These are phyloP conservation scores for Drosophila ficusphila DNA, from an alignment of 1,140 invertebrate genomes.

Conservation along the genomic window DNA sequence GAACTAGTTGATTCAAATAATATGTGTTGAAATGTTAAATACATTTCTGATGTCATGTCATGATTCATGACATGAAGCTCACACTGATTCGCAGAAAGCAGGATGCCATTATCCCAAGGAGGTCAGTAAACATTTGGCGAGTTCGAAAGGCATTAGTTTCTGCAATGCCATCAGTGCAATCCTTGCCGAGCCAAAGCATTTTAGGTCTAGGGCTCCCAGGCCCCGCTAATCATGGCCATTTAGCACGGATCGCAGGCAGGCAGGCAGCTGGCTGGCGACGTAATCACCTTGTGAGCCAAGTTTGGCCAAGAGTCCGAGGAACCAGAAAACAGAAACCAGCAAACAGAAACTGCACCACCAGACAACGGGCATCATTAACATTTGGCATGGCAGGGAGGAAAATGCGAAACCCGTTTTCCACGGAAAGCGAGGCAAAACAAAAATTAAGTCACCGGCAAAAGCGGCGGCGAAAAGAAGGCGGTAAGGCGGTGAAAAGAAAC, in stretches of 20 bases:
- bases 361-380: conserved; percentile 33
- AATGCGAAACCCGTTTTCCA: conserved; percentile 70
- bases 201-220: conserved; percentile 55
- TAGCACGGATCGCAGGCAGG: background rate
- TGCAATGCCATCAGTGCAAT: too few relatives aligned
- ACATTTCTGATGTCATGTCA: too few relatives aligned
- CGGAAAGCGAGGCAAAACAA: conserved; percentile 46
- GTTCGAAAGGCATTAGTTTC: too few relatives aligned
- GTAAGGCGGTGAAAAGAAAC: too few relatives aligned
- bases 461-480: too few relatives aligned
- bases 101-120: too few relatives aligned
- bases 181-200: too few relatives aligned
- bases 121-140: too few relatives aligned
- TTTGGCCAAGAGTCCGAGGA: conserved; percentile 30
- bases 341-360: conserved; percentile 13
- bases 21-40: too few relatives aligned
- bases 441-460: conserved; percentile 74
- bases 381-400: conserved; percentile 44
- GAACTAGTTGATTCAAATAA: too few relatives aligned
- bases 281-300: conserved; percentile 44
- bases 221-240: conserved; percentile 11
- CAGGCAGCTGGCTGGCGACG: conserved; percentile 6
- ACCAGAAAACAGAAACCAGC: background rate
- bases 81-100: too few relatives aligned
- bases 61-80: too few relatives aligned